Evolutionary conservation across 2,888 invertebrate species (phyloP), one percentile per base, ranked within the genome.

Genomic region (Sisyra nigra): DNA sequence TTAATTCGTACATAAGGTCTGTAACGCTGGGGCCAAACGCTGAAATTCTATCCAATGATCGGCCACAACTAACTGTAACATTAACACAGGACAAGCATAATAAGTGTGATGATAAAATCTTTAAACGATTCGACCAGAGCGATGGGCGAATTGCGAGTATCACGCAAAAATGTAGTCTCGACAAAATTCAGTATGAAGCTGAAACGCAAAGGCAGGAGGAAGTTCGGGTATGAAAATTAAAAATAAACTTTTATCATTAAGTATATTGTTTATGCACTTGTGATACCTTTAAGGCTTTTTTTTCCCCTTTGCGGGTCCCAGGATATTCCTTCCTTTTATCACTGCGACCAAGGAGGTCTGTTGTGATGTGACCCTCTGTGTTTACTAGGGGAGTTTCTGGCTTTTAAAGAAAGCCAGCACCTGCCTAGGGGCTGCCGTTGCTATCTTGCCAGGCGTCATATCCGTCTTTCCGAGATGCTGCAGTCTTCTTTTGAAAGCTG

Each of bases 1-100:
- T 74, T 18, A 71, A 71, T 46, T 63, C 65, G 2, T 53, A 57
- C 30, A 59, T 73, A 2, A 64, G 65, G 48, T 65, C 68, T 56
- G 67, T 67, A 1, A 75, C 74, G 0, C 66, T 72, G 44, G 71
- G 71, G 1, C 69, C 71, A 1, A 60, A 60, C 18, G 37, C 43
- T 18, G 10, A 3, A 15, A 19, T 10, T 41, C 5, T 9, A 13
- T 14, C 41, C 15, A 9, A 39, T 13, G 11, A 3, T 18, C 24
- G 24, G 38, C 40, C 33, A 17, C 30, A 30, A 33, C 24, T 10
- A 32, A 42, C 11, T 8, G 31, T 36, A 11, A 18, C 36, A 24
- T 17, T 9, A 17, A 38, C 15, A 17, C 36, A 35, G 41, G 51
- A 59, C 10, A 60, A 56, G 7, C 7, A 24, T 24, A 24, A 24